These are phyloP conservation scores for Urocynchramus pylzowi DNA, from an alignment of 2,113 vertebrate species.

Conservation along the genomic window DNA sequence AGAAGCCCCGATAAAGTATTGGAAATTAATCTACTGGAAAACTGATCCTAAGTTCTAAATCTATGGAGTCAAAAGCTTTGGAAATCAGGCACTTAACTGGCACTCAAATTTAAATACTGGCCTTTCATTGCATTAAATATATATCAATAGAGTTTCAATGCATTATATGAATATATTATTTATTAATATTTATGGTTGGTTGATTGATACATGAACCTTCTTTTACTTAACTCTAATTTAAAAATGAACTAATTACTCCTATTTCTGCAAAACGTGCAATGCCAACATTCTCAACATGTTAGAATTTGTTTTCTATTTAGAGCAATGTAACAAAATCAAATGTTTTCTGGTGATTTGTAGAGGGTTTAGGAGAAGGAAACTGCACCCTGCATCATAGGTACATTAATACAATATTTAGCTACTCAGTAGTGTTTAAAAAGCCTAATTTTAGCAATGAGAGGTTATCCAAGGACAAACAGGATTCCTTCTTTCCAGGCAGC, in stretches of 20 bases:
- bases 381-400: background rate
- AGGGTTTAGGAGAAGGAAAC: background rate
- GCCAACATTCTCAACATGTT: background rate
- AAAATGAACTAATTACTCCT: background rate
- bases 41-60: background rate
- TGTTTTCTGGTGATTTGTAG: background rate
- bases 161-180: background rate
- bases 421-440: background rate
- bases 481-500: background rate
- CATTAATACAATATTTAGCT: background rate
- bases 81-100: background rate
- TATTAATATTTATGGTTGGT: background rate
- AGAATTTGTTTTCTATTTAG: background rate
- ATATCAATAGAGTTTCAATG: background rate
- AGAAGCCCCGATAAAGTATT: background rate
- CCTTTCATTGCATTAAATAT: background rate
- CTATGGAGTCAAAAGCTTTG: background rate
- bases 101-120: background rate
- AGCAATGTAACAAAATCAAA: background rate
- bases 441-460: background rate
- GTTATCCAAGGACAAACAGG: background rate
- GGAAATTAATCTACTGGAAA: background rate
- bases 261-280: background rate
- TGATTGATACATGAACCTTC: background rate
- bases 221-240: background rate